Conservation (phyloP, 2,797 vertebrate genomes). For the Pipistrellus nathusii region DNA sequence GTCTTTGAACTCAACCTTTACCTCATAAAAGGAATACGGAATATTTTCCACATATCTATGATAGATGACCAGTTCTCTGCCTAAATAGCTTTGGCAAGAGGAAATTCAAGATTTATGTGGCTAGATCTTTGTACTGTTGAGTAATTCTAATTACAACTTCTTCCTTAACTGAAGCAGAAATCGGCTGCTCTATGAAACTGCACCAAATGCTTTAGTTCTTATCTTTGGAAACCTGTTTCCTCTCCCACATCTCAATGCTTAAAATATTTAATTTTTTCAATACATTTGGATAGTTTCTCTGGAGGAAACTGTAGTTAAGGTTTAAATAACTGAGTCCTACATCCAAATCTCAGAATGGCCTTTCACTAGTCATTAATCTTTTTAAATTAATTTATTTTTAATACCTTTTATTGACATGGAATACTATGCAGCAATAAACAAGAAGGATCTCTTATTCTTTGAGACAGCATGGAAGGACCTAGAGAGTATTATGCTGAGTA, state of each 20-base stretch:
- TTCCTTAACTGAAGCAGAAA: slow-evolving; percentile 22
- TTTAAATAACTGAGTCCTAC: not conserved
- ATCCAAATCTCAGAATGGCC: not conserved
- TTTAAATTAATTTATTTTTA: not conserved
- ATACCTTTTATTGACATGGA: too few relatives aligned
- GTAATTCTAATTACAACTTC: not conserved
- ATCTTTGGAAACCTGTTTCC: not conserved
- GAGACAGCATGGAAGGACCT: too few relatives aligned
- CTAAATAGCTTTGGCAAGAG: not conserved
- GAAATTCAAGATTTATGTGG: not conserved
- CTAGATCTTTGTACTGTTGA: not conserved
- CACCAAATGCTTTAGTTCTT: not conserved
- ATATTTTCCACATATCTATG: not conserved
- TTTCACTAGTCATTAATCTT: not conserved
- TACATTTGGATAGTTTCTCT: not conserved
- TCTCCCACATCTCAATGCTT: not conserved
- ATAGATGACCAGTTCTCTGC: not conserved
- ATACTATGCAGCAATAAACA: too few relatives aligned
- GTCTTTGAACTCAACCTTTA: not conserved
- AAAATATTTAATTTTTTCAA: not conserved
- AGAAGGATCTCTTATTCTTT: too few relatives aligned
- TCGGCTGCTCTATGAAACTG: not conserved
- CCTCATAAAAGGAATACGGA: not conserved
- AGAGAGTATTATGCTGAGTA: too few relatives aligned
- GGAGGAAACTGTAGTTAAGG: not conserved